A percentile compares a stretch with the other conserved stretches of the same genome.
phyloP scores from a whole-genome alignment of 2,797 vertebrate genomes.

The Salmo trutta region DNA sequence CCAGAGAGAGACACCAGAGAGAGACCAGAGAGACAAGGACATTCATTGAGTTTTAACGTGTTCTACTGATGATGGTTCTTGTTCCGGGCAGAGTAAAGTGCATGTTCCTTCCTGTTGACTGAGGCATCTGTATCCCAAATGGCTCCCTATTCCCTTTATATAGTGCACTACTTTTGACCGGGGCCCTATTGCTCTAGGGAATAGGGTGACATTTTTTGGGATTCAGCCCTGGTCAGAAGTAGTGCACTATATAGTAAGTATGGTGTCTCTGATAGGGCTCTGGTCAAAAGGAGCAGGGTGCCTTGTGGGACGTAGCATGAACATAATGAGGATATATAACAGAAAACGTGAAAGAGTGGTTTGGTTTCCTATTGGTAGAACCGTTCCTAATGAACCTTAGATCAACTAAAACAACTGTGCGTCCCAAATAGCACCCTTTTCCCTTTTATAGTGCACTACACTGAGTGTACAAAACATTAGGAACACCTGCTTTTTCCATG shows the following conservation, averaged over 20 bases:
- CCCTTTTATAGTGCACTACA: not conserved
- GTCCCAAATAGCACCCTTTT: not conserved
- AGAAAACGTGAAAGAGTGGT: slow-evolving; percentile 34
- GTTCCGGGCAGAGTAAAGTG: slow-evolving; percentile 32
- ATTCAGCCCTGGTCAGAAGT: not conserved
- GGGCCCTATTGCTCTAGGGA: not conserved
- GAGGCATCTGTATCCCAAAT: not conserved
- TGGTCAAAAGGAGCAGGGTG: no score
- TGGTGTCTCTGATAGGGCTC: not conserved
- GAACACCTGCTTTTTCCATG: not conserved
- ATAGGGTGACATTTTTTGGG: not conserved
- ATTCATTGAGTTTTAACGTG: slow-evolving; percentile 18
- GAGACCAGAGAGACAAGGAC: not conserved
- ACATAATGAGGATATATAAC: slow-evolving; percentile 1
- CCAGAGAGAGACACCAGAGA: no score
- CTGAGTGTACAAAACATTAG: no score
- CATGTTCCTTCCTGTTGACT: slow-evolving; percentile 30
- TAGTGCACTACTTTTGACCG: not conserved
- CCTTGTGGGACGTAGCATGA: not conserved
- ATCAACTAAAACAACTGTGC: not conserved
- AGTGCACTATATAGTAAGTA: not conserved
- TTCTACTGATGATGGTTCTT: slow-evolving; percentile 6
- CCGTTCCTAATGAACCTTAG: not conserved
- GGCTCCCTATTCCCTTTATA: not conserved
- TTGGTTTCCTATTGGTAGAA: slow-evolving; percentile 5